Conservation (phyloP, 2,888 invertebrate genomes). For the Agonopterix heracliana region DNA sequence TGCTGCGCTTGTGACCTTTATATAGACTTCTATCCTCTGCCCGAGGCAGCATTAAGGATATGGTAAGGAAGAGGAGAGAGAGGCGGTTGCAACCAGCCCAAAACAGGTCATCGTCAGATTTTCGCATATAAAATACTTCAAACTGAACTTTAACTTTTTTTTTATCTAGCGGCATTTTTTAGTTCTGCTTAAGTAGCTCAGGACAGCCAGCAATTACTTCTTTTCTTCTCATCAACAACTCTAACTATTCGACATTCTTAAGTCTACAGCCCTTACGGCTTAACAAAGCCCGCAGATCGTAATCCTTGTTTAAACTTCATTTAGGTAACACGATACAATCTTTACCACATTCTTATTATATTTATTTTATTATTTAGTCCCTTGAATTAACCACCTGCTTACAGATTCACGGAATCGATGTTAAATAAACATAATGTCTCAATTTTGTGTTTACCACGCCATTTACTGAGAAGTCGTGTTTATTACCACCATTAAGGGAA, state of each 20-base stretch:
- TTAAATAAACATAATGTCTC: conserved; percentile 8
- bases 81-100: too few relatives aligned
- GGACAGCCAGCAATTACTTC: too few relatives aligned
- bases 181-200: too few relatives aligned
- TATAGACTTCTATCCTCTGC: too few relatives aligned
- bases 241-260: neutral
- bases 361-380: conserved; percentile 3
- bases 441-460: conserved; percentile 3
- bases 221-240: too few relatives aligned
- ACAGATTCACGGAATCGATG: neutral
- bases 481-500: neutral
- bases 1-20: too few relatives aligned
- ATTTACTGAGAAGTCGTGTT: neutral
- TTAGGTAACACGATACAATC: conserved; percentile 2
- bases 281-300: neutral
- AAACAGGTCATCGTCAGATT: too few relatives aligned
- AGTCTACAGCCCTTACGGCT: neutral
- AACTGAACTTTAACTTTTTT: too few relatives aligned
- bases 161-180: too few relatives aligned
- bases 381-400: neutral
- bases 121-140: too few relatives aligned
- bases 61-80: too few relatives aligned
- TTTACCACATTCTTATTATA: conserved; percentile 6
- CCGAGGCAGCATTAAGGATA: too few relatives aligned
- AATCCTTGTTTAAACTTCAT: neutral